A percentile compares a stretch with the other conserved stretches of the same genome.
phyloP scores from a whole-genome alignment of 1,140 invertebrate species.

The Pseudomyrmex concolor region DNA sequence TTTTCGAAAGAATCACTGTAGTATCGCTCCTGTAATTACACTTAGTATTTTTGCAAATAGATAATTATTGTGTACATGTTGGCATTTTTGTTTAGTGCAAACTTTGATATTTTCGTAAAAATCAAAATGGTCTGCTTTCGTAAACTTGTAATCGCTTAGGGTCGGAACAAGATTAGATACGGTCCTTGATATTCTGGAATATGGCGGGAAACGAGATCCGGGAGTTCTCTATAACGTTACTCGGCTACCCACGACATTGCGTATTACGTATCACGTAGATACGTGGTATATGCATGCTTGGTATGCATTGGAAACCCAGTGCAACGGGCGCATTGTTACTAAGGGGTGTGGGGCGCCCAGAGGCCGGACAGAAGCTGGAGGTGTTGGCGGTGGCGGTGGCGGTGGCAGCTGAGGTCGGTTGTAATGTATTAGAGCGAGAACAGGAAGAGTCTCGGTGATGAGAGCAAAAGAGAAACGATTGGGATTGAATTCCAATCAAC shows the following conservation, averaged over 20 bases:
- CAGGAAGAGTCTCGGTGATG: constrained; percentile 35
- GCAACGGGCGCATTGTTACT: constrained; percentile 53
- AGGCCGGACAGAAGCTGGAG: background rate
- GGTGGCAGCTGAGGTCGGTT: constrained; percentile 38
- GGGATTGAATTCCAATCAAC: constrained; percentile 75
- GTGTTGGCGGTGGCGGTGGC: background rate
- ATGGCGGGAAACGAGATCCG: constrained; percentile 2
- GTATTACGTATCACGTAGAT: constrained; percentile 66
- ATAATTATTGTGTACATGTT: too few relatives aligned
- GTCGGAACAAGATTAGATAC: background rate
- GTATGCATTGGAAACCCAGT: constrained; percentile 66
- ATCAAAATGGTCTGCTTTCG: constrained; percentile 1
- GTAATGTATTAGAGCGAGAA: constrained; percentile 55
- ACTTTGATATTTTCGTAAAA: constrained; percentile 32
- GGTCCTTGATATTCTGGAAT: constrained; percentile 51
- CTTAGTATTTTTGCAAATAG: background rate
- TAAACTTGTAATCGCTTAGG: background rate
- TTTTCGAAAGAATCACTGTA: background rate
- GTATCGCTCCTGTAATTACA: background rate
- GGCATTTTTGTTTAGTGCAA: background rate
- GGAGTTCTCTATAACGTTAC: constrained; percentile 66
- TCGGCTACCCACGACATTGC: constrained; percentile 53
- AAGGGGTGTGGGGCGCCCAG: constrained; percentile 17
- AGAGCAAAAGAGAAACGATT: constrained; percentile 66
- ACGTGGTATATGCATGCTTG: constrained; percentile 56